Evolutionary conservation across 1,140 invertebrate genomes (phyloP), one percentile per base, ranked within the genome.

Genomic region (Drosophila littoralis): DNA sequence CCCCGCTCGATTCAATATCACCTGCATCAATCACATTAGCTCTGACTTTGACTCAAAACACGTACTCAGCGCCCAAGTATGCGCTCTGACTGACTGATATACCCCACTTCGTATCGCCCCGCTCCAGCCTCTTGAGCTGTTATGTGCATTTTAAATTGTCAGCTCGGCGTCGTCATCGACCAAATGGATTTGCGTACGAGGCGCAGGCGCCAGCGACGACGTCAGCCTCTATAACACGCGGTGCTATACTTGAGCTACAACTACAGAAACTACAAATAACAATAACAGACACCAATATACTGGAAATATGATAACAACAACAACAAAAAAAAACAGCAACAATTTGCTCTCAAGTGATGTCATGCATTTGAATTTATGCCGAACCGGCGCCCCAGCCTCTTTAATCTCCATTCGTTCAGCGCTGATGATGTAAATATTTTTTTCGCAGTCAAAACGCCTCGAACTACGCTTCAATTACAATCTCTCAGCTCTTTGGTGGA

Each of bases 171-270:
- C 79, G 22, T 28, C 22, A 81, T 82, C 79, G 80, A 82, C 57
- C 33, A 75, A 83, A 82, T 83, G 77, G 84, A 80, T 74, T 85
- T 80, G 73, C 81, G 66, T 75, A 70, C 73, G 75, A 61, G 69
- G 80, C 83, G 79, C 83, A 88, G 77, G 84, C 83, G 83, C 79
- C 83, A 74, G 79, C 63, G 79, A 76, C 82, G 69, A 77, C 77
- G 74, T 80, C 81, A 83, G 77, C 77, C 48, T 79, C 75, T 50
- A 73, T 64, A 72, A 63, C 72, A 83, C 73, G 77, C 71, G 76
- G 28, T 43, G 43, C 75, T 9, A 13, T 33, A 78, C 80, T 79
- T 69, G 71, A 76, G 58, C 54, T 40, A 55, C 50, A 60, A 32
- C 79, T 68, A 73, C 52, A 58, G 12, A 13, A 43, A 74, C 75